phyloP scores from a whole-genome alignment of 2,888 invertebrate species.

The Pristionchus maxplancki region DNA sequence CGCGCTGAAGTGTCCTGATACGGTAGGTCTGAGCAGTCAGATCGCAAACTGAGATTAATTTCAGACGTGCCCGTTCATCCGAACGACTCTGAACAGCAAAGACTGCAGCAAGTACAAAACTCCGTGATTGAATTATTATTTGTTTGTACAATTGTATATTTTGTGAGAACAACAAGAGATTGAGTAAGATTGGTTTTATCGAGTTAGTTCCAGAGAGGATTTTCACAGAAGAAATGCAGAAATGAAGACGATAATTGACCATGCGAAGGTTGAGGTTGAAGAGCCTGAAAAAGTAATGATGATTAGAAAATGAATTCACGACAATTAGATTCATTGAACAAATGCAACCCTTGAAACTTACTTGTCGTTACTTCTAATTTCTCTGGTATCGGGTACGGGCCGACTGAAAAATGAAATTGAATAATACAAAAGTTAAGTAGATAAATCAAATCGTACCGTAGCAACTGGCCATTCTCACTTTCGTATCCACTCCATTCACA shows the following conservation, averaged over 20 bases:
- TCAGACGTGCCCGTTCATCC: conserved; percentile 13
- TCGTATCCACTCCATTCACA: background rate
- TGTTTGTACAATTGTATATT: background rate
- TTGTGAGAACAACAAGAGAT: background rate
- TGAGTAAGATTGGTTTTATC: background rate
- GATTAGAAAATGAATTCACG: too few relatives aligned
- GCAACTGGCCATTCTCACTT: background rate
- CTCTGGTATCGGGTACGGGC: too few relatives aligned
- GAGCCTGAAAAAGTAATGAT: background rate
- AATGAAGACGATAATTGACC: background rate
- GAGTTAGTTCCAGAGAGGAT: background rate
- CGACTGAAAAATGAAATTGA: background rate
- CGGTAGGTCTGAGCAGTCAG: background rate
- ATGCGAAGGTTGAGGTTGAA: background rate
- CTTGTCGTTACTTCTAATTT: too few relatives aligned
- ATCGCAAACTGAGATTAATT: background rate
- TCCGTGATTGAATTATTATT: background rate
- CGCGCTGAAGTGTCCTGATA: background rate
- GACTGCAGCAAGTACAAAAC: background rate
- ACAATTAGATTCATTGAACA: too few relatives aligned
- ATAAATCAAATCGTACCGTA: background rate
- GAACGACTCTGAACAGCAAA: conserved; percentile 7
- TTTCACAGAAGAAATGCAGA: background rate
- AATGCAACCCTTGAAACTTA: too few relatives aligned
- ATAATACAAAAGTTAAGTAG: background rate